Conservation (phyloP, 2,113 vertebrate genomes). For the Ardeotis arabs region DNA sequence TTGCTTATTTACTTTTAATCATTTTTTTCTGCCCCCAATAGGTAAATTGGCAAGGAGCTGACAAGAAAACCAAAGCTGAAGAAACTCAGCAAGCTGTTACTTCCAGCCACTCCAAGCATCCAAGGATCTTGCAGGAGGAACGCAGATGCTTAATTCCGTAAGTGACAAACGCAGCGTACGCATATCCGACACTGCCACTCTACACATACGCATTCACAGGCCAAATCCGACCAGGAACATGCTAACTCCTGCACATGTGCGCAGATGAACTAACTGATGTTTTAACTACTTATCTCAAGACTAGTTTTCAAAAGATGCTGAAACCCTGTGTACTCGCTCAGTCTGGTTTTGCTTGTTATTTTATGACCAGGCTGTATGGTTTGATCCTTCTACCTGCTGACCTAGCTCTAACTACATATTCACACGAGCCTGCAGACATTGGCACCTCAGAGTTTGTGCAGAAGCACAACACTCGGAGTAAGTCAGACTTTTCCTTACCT, state of each 20-base stretch:
- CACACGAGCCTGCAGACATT: background rate
- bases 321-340: background rate
- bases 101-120: background rate
- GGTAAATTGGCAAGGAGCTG: background rate
- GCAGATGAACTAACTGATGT: background rate
- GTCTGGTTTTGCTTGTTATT: background rate
- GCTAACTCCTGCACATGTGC: rapidly evolving
- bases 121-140: background rate
- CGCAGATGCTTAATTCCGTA: background rate
- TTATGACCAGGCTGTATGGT: background rate
- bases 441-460: background rate
- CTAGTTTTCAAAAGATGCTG: background rate
- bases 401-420: background rate
- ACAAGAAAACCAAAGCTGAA: background rate
- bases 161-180: background rate
- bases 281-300: background rate
- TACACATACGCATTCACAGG: rapidly evolving
- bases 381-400: background rate
- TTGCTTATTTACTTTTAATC: background rate
- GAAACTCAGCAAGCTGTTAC: background rate
- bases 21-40: background rate
- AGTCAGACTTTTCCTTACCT: slow-evolving; percentile 74
- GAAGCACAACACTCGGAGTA: background rate
- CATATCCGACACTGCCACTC: background rate
- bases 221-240: background rate